A percentile compares a stretch with the other conserved stretches of the same genome.
Conservation (phyloP, 2,888 invertebrate genomes). For the Volucella bombylans region DNA sequence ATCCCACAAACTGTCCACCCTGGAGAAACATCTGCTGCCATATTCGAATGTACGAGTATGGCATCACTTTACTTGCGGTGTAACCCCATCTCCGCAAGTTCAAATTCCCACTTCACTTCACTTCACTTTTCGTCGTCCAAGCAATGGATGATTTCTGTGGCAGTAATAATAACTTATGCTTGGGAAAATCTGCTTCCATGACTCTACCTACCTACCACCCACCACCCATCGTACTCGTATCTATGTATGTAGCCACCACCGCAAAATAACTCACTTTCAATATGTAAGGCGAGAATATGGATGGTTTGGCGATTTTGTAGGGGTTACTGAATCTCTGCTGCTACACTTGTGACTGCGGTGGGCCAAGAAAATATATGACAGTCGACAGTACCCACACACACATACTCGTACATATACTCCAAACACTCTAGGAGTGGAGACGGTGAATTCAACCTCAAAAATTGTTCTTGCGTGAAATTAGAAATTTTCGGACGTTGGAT, state of each 20-base stretch:
- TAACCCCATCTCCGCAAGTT: slow-evolving; percentile 14
- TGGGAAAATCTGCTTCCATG: slow-evolving; percentile 60
- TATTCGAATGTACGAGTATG: slow-evolving; percentile 70
- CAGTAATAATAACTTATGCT: slow-evolving; percentile 73
- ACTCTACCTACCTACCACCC: neutral
- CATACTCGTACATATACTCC: no score
- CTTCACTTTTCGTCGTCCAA: neutral
- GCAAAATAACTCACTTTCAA: slow-evolving; percentile 67
- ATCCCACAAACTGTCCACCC: slow-evolving; percentile 74
- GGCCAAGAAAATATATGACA: no score
- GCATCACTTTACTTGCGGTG: slow-evolving; percentile 73
- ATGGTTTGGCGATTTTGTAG: neutral
- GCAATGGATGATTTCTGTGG: slow-evolving; percentile 68
- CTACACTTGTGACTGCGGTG: no score
- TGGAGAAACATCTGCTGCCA: slow-evolving; percentile 68
- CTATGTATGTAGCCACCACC: neutral
- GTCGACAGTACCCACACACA: slow-evolving; percentile 7
- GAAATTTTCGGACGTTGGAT: slow-evolving; percentile 76
- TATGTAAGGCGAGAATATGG: slow-evolving; percentile 31
- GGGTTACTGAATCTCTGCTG: no score
- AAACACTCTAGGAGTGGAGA: slow-evolving; percentile 1
- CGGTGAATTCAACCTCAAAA: slow-evolving; percentile 80
- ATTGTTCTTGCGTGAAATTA: slow-evolving; percentile 81
- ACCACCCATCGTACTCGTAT: neutral
- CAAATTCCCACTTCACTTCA: neutral